Evolutionary conservation across 30 jellyfish, hydroid and myxozoan species (phyloP), one percentile per base, ranked within the genome.

Genomic region (Nemopilema nomurai): DNA sequence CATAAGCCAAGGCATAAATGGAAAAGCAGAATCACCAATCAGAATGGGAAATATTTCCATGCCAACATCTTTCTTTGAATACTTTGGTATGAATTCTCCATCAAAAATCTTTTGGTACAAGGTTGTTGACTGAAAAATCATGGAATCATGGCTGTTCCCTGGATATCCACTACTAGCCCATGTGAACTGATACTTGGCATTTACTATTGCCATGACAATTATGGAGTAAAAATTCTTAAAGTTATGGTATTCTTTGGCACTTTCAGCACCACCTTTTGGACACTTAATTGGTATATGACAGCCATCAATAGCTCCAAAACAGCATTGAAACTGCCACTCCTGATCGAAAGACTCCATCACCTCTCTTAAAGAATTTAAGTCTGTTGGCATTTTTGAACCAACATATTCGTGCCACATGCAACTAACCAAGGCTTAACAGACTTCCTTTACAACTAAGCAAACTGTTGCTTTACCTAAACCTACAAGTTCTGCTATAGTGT

Each of bases 181-280:
- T 28, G 62, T 29, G 33, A 86, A 74, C n/a, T 74, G 22, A 53
- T 76, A 62, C 32, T 86, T 77, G 62, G 95, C 84, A 75, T 77
- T 77, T 16, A 77, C 83, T 29, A 75, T 74, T 27, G 89, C 89
- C 95, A 86, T 77, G 9, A 86, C 22, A 75, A 77, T 57, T 4
- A 76, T 20, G 16, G 89, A 76, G 52, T 74, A 74, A 66, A 65
- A 85, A 51, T 72, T 84, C 52, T 84, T 84, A 41, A 71, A 74
- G 51, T 74, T 62, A 69, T 85, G 94, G 25, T 51, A 84, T 72
- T 84, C 93, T 72, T 84, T 84, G 41, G 87, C 93, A 28, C 80
- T 63, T 66, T 62, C 80, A 25, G 76, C 63, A 51, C 93, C 87
- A 51, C 93, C 93, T 51, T 52, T 52, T 28, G 93, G 87, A 80